phyloP scores from a whole-genome alignment of 2,113 vertebrate species.

The Chloebia gouldiae region DNA sequence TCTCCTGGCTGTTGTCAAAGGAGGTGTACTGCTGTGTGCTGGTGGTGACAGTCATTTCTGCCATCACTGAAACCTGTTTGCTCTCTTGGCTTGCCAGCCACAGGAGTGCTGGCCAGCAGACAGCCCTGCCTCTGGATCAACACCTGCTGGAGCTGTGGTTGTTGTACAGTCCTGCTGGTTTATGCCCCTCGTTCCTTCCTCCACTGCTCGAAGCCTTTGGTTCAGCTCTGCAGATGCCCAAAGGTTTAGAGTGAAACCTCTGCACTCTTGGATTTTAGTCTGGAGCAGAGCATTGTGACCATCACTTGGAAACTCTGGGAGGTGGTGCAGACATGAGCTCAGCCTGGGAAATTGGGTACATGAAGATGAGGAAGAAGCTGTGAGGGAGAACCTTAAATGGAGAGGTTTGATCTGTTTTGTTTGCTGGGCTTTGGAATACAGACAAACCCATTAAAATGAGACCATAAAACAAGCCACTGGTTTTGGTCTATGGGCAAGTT shows the following conservation, averaged over 20 bases:
- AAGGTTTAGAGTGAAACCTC: not conserved
- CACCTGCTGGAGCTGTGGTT: not conserved
- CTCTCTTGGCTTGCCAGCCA: not conserved
- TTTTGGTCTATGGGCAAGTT: not conserved
- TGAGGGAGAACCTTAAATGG: not conserved
- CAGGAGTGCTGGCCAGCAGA: not conserved
- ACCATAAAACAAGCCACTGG: conserved; percentile 1
- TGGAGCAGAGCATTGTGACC: not conserved
- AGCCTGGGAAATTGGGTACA: not conserved
- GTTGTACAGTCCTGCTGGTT: not conserved
- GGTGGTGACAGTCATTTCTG: not conserved
- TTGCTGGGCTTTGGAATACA: not conserved
- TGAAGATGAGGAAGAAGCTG: not conserved
- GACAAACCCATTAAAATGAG: conserved; percentile 15
- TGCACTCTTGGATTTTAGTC: not conserved
- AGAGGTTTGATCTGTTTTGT: not conserved
- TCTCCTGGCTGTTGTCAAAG: not conserved
- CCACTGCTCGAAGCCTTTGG: not conserved
- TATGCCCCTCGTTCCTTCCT: not conserved
- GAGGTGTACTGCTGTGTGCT: not conserved
- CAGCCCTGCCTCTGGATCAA: not conserved
- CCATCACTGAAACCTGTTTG: not conserved
- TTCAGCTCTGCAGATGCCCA: not conserved
- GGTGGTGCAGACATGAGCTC: not conserved
- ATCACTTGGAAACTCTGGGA: not conserved